Conservation (phyloP, 2,888 invertebrate genomes). For the Sesia apiformis region DNA sequence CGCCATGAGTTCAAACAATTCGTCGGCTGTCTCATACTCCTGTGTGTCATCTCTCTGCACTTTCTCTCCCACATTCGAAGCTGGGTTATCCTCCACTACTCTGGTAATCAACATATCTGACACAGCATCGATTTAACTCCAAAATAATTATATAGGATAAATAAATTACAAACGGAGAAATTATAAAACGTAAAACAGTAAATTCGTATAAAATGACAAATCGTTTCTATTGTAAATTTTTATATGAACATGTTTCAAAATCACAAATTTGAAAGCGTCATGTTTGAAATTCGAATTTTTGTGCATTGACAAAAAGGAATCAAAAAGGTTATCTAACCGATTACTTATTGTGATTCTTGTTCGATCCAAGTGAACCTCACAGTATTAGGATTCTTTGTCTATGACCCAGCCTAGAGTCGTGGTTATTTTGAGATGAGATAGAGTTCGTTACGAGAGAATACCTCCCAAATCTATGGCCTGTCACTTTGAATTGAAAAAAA, state of each 20-base stretch:
- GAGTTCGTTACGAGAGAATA: no score
- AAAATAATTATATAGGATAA: constrained; percentile 11
- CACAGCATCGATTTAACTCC: constrained; percentile 36
- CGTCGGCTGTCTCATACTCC: constrained; percentile 40
- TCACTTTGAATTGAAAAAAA: no score
- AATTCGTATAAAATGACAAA: constrained; percentile 40
- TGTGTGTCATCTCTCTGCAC: constrained; percentile 2
- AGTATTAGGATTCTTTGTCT: no score
- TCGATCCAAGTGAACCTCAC: no score
- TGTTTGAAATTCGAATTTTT: background rate
- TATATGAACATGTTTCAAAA: constrained; percentile 29
- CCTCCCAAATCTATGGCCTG: no score
- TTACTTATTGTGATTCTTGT: no score
- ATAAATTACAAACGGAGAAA: constrained; percentile 19
- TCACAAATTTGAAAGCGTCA: background rate
- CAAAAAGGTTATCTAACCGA: no score
- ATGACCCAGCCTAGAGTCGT: no score
- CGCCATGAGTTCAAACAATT: constrained; percentile 46
- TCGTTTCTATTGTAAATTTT: constrained; percentile 24
- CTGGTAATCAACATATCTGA: constrained; percentile 46
- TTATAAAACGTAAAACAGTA: constrained; percentile 26
- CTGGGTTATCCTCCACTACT: constrained; percentile 21
- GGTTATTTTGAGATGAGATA: no score
- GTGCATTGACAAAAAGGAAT: background rate
- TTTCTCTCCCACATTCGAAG: background rate